Percentiles rank a stretch among this genome's conserved stretches.
These are phyloP conservation scores for Ornithorhynchus anatinus DNA, from an alignment of 2,113 vertebrate species.

Conservation along the genomic window DNA sequence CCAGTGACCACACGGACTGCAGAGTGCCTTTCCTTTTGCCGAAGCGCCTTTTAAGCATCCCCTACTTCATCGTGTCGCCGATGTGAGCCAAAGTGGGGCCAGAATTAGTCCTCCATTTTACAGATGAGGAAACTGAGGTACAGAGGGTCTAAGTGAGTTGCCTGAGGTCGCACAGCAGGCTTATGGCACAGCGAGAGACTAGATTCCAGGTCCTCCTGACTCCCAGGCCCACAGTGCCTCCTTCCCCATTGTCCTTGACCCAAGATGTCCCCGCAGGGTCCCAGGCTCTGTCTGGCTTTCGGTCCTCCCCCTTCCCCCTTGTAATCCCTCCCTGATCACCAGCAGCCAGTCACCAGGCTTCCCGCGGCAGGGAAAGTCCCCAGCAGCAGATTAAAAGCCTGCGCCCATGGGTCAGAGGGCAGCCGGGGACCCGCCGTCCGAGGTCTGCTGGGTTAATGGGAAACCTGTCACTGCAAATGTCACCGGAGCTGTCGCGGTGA, in stretches of 20 bases:
- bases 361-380: not conserved
- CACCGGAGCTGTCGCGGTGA: not conserved
- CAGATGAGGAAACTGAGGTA: not conserved
- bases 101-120: too few species aligned
- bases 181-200: not conserved
- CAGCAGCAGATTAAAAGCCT: not conserved
- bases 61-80: too few species aligned
- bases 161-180: not conserved
- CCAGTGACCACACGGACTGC: too few species aligned
- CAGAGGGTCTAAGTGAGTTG: not conserved
- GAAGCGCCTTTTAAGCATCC: too few species aligned
- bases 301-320: not conserved
- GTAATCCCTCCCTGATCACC: not conserved
- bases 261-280: not conserved
- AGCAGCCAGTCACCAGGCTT: not conserved
- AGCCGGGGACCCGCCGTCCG: not conserved
- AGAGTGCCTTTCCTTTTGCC: too few species aligned
- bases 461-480: constrained; percentile 33
- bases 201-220: too few species aligned
- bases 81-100: too few species aligned
- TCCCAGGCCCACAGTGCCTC: too few species aligned
- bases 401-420: not conserved
- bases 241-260: not conserved
- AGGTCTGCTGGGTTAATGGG: constrained; percentile 12
- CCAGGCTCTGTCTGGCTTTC: not conserved